These are phyloP conservation scores for Frankliniella intonsa DNA, from an alignment of 2,888 invertebrate genomes.

Conservation along the genomic window DNA sequence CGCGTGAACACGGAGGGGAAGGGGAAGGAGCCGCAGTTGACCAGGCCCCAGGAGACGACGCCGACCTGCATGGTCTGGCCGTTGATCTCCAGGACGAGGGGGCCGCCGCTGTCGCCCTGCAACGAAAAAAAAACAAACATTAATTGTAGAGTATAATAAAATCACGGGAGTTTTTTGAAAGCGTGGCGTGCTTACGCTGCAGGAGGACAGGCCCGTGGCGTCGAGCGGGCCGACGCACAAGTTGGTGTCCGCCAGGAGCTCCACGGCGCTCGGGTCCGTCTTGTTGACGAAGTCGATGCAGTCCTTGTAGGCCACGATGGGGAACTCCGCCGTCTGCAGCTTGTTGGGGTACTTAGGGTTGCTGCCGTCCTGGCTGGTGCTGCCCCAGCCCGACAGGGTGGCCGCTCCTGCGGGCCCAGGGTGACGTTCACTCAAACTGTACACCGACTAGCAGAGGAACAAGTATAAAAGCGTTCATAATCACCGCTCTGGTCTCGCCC, in stretches of 20 bases:
- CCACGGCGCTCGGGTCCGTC: conserved; percentile 38
- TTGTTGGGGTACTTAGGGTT: conserved; percentile 23
- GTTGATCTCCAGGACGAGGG: conserved; percentile 37
- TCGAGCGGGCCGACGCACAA: conserved; percentile 40
- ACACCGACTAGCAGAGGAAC: conserved; percentile 33
- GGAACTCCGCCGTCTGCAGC: conserved; percentile 40
- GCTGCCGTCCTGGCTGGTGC: conserved; percentile 36
- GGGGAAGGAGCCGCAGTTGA: conserved; percentile 35
- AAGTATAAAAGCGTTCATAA: not conserved
- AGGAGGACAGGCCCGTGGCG: conserved; percentile 40
- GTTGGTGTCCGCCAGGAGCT: conserved; percentile 37
- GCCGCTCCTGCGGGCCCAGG: conserved; percentile 29
- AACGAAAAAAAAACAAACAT: conserved; percentile 27
- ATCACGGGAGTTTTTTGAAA: too few species aligned
- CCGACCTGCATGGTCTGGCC: conserved; percentile 40
- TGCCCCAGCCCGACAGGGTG: conserved; percentile 40
- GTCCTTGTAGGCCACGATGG: conserved; percentile 40
- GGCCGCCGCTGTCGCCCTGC: conserved; percentile 44
- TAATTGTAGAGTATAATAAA: too few species aligned
- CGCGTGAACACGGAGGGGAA: conserved; percentile 37
- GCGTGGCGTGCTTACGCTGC: conserved; percentile 42
- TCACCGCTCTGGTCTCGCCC: not conserved
- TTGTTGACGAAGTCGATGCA: conserved; percentile 37
- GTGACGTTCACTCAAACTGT: too few species aligned
- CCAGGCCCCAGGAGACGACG: conserved; percentile 41